phyloP scores from a whole-genome alignment of 2,113 vertebrate species.

The Regulus satrapa region DNA sequence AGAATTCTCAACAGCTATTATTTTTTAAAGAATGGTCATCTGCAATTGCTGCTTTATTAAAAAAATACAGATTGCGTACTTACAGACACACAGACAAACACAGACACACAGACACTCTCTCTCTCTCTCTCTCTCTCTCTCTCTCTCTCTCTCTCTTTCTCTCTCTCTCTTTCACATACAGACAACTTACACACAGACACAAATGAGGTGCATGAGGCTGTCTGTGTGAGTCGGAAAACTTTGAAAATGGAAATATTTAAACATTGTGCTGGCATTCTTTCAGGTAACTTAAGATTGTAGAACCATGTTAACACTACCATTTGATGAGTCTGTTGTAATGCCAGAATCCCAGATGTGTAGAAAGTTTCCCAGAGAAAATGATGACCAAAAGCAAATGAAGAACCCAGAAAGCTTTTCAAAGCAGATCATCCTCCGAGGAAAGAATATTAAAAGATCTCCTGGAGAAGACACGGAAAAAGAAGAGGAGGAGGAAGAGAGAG shows the following conservation, averaged over 20 bases:
- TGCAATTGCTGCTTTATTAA: not conserved
- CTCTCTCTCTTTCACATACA: not conserved
- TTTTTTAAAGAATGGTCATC: not conserved
- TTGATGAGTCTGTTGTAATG: conserved; percentile 93
- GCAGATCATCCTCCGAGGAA: conserved; percentile 76
- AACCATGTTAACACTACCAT: conserved; percentile 97
- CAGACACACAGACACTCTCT: not conserved
- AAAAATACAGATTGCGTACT: not conserved
- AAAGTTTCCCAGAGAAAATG: conserved; percentile 87
- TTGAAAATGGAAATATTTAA: conserved; percentile 69
- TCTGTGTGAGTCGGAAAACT: conserved; percentile 56
- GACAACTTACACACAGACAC: not conserved
- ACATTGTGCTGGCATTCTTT: conserved; percentile 77
- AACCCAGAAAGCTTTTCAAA: conserved; percentile 80
- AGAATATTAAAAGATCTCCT: conserved; percentile 79
- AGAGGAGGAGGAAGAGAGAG: conserved; percentile 84
- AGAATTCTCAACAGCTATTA: conserved; percentile 4
- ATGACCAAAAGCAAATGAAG: conserved; percentile 84
- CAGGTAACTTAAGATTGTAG: conserved; percentile 79
- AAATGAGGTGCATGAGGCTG: conserved; percentile 16
- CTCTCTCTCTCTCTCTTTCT: too few relatives aligned
- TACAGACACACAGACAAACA: not conserved
- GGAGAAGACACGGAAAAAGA: conserved; percentile 89
- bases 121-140: too few relatives aligned
- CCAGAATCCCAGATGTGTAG: conserved; percentile 91